Evolutionary conservation across 2,113 vertebrate species (phyloP).

Genomic region (Gopherus evgoodei): DNA sequence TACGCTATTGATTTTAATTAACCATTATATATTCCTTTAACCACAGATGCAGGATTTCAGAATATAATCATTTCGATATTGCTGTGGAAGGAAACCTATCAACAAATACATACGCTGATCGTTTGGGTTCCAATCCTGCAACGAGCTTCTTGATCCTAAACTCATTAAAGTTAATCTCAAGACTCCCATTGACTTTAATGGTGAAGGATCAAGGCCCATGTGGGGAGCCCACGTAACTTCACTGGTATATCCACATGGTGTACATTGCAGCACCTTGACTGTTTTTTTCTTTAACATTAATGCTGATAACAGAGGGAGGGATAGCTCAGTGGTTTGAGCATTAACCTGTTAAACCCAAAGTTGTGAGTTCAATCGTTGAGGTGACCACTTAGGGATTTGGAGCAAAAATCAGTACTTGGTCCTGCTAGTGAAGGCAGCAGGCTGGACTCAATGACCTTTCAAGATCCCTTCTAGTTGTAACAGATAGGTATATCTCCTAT

Average conservation of each 20-base stretch:
- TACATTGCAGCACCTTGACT: fast-evolving
- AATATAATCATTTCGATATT: background rate
- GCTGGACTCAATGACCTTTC: too few species aligned
- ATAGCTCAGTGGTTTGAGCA: too few species aligned
- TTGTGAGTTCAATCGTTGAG: too few species aligned
- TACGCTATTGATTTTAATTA: background rate
- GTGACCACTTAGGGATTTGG: too few species aligned
- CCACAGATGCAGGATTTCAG: background rate
- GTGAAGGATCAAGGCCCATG: background rate
- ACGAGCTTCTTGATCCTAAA: background rate
- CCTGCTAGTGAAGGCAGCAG: too few species aligned
- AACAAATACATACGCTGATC: background rate
- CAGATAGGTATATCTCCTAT: too few species aligned
- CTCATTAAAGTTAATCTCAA: background rate
- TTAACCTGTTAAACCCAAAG: too few species aligned
- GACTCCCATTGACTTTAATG: background rate
- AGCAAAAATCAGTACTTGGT: too few species aligned
- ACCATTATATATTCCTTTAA: background rate
- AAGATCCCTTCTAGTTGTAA: too few species aligned
- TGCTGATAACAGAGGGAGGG: background rate
- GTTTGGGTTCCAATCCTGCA: background rate
- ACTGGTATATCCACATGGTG: background rate
- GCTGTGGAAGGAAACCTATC: background rate
- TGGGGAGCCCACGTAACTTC: background rate
- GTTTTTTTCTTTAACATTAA: background rate